These are phyloP conservation scores for Stenichneumon culpator DNA, from an alignment of 2,888 invertebrate genomes.

Conservation along the genomic window DNA sequence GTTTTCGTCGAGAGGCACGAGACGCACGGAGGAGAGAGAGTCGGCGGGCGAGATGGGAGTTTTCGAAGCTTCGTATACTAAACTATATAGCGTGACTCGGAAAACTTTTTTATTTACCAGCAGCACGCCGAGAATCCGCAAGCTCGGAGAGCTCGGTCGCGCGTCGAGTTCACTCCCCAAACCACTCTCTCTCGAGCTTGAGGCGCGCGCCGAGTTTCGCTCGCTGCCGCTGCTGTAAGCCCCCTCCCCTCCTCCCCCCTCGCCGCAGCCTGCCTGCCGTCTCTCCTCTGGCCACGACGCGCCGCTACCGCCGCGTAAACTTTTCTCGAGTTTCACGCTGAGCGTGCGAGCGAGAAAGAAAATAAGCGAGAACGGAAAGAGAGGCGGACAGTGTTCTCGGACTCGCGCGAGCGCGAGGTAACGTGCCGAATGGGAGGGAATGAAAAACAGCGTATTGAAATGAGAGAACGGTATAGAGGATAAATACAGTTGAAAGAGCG, in stretches of 20 bases:
- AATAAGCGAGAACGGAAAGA: slow-evolving; percentile 16
- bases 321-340: slow-evolving; percentile 68
- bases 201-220: slow-evolving; percentile 47
- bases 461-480: background rate
- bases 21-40: background rate
- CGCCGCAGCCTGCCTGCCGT: background rate
- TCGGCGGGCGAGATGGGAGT: slow-evolving; percentile 5
- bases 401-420: slow-evolving; percentile 52
- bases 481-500: slow-evolving; percentile 1
- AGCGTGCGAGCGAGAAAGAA: slow-evolving; percentile 64
- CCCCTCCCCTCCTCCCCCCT: background rate
- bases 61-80: slow-evolving; percentile 45
- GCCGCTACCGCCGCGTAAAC: slow-evolving; percentile 67
- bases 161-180: slow-evolving; percentile 29
- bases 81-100: slow-evolving; percentile 47
- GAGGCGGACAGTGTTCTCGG: slow-evolving; percentile 48
- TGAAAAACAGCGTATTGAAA: slow-evolving; percentile 14
- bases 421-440: slow-evolving; percentile 10
- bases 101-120: slow-evolving; percentile 64
- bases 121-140: slow-evolving; percentile 59
- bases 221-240: slow-evolving; percentile 31
- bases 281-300: slow-evolving; percentile 46
- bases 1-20: slow-evolving; percentile 9
- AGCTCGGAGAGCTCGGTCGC: slow-evolving; percentile 58
- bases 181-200: slow-evolving; percentile 23